Conservation (phyloP, 2,888 invertebrate species). For the Acanthacorydalis orientalis region DNA sequence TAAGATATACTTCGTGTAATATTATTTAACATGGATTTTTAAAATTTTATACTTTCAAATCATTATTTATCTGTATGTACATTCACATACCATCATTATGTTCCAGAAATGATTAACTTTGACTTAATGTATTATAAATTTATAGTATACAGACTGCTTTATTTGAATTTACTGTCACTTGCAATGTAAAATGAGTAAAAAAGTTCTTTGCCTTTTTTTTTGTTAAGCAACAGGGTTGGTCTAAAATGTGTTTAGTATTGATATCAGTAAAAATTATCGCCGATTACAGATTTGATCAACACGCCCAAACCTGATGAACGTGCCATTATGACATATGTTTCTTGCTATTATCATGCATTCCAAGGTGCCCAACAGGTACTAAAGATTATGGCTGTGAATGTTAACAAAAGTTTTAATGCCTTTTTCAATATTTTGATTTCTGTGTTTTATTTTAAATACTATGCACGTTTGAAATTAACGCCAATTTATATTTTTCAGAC, state of each 20-base stretch:
- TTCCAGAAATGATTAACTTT: too few species aligned
- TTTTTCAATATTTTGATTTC: neutral
- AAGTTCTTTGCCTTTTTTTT: too few species aligned
- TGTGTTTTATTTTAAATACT: neutral
- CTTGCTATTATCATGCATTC: conserved; percentile 99
- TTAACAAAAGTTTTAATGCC: neutral
- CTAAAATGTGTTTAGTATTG: conserved; percentile 1
- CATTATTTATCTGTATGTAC: too few species aligned
- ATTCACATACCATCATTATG: too few species aligned
- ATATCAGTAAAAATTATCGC: neutral
- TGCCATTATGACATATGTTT: conserved; percentile 99
- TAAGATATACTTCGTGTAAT: conserved; percentile 27
- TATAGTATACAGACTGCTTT: too few species aligned
- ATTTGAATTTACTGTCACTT: too few species aligned
- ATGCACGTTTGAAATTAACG: too few species aligned
- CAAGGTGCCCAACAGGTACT: conserved; percentile 96
- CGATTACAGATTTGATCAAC: conserved; percentile 90
- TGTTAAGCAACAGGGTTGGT: conserved; percentile 3
- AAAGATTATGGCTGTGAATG: neutral
- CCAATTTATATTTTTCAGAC: too few species aligned
- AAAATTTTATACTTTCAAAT: too few species aligned
- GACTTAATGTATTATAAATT: too few species aligned
- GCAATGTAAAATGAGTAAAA: neutral
- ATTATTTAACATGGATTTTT: too few species aligned
- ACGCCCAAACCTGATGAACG: conserved; percentile 99